Conservation (phyloP, 1,140 invertebrate species). For the Lamellibrachia luymesi region DNA sequence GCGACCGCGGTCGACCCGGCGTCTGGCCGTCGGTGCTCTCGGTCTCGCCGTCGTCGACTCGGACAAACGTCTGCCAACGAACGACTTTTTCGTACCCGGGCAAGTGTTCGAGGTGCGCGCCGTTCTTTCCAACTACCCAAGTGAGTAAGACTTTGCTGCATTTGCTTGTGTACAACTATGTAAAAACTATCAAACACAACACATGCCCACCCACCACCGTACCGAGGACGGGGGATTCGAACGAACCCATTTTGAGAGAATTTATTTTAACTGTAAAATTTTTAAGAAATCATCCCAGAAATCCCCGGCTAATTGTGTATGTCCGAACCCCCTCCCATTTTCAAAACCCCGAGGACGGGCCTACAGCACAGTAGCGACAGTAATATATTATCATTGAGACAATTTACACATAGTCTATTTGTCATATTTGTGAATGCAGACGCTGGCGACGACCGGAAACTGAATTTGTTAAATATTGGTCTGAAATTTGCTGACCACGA, state of each 20-base stretch:
- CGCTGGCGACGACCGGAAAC: too few species aligned
- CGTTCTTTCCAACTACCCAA: background rate
- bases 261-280: background rate
- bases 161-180: background rate
- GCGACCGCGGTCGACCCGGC: background rate
- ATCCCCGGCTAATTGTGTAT: too few species aligned
- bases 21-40: background rate
- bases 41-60: background rate
- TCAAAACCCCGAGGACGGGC: too few species aligned
- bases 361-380: too few species aligned
- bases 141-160: background rate
- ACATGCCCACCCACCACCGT: too few species aligned
- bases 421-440: too few species aligned
- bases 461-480: background rate
- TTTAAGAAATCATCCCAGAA: too few species aligned
- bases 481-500: constrained; percentile 23
- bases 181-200: too few species aligned
- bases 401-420: too few species aligned
- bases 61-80: background rate
- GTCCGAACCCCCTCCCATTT: too few species aligned
- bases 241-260: background rate
- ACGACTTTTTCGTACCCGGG: constrained; percentile 13
- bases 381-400: too few species aligned
- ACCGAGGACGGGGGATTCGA: background rate
- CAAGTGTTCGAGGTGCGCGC: constrained; percentile 9